Conservation (phyloP, 2,797 vertebrate species). For the Spinus olivaceus region DNA sequence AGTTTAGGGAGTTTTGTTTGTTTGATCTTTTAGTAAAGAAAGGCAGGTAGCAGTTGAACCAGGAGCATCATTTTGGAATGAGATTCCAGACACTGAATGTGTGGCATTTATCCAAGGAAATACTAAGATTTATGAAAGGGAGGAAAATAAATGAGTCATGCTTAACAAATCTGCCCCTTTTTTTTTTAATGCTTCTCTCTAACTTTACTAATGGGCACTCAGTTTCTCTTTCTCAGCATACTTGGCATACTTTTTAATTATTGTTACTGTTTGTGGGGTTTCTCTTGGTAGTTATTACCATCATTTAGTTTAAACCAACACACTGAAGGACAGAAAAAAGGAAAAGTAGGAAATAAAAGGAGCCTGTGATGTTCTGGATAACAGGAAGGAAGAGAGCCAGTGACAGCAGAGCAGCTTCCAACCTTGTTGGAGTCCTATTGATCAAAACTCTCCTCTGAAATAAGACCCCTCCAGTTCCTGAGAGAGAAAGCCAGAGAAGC, state of each 20-base stretch:
- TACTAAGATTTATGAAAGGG: neutral
- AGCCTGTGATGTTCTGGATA: neutral
- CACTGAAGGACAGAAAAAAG: neutral
- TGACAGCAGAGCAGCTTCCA: constrained; percentile 19
- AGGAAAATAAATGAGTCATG: neutral
- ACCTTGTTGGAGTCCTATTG: constrained; percentile 30
- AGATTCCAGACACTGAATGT: neutral
- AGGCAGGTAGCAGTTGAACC: neutral
- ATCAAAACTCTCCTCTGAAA: constrained; percentile 38
- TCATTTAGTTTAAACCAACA: neutral
- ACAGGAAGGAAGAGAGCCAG: constrained; percentile 19
- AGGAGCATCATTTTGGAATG: neutral
- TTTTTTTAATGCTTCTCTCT: constrained; percentile 6
- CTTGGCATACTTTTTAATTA: neutral
- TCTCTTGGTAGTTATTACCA: neutral
- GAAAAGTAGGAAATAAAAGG: neutral
- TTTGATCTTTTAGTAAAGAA: neutral
- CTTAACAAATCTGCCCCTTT: constrained; percentile 17
- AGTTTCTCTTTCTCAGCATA: neutral
- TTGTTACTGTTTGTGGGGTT: constrained; percentile 4
- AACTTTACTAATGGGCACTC: constrained; percentile 4
- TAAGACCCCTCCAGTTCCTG: neutral
- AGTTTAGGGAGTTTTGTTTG: rapidly evolving
- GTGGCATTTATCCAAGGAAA: constrained; percentile 10
- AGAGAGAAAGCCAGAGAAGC: neutral